These are phyloP conservation scores for Epizoanthus ramosus DNA, from an alignment of 92 coral and sea anemone genomes.

Conservation along the genomic window DNA sequence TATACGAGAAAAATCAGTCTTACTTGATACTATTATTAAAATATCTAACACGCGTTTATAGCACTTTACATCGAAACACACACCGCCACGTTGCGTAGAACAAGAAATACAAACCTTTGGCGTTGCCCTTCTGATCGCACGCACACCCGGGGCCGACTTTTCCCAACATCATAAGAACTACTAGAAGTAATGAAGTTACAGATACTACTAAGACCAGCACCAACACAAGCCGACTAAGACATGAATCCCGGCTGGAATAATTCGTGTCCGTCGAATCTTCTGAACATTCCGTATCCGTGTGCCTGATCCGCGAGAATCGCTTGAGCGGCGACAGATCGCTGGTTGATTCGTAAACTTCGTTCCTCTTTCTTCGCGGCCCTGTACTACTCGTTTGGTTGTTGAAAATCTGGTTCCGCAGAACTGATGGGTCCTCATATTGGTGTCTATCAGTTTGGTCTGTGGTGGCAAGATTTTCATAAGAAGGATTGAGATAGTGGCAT, in stretches of 20 bases:
- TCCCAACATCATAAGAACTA: constrained; percentile 29
- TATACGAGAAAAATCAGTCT: not conserved
- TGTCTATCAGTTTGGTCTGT: constrained; percentile 28
- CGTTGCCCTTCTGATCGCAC: not conserved
- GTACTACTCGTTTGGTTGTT: not conserved
- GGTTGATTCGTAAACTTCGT: constrained; percentile 36
- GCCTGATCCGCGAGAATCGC: constrained; percentile 3
- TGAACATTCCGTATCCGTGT: constrained; percentile 38
- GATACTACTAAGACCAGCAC: constrained; percentile 20
- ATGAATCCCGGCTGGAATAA: constrained; percentile 10
- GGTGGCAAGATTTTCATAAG: constrained; percentile 34
- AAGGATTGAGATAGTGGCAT: constrained; percentile 26
- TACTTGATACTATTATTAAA: not conserved
- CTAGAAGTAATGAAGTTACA: constrained; percentile 14
- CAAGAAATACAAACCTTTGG: constrained; percentile 18
- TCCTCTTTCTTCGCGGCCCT: constrained; percentile 30
- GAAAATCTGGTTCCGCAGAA: constrained; percentile 21
- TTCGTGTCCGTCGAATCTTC: constrained; percentile 24
- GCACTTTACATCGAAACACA: not conserved
- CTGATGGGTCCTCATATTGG: constrained; percentile 37
- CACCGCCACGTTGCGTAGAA: not conserved
- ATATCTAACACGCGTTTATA: not conserved
- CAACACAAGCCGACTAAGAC: constrained; percentile 27
- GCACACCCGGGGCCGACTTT: constrained; percentile 12
- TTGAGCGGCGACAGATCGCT: constrained; percentile 37